A percentile compares a stretch with the other conserved stretches of the same genome.
Evolutionary conservation across 2,888 invertebrate species (phyloP).

Genomic region (Lissocephala sabroskyi): DNA sequence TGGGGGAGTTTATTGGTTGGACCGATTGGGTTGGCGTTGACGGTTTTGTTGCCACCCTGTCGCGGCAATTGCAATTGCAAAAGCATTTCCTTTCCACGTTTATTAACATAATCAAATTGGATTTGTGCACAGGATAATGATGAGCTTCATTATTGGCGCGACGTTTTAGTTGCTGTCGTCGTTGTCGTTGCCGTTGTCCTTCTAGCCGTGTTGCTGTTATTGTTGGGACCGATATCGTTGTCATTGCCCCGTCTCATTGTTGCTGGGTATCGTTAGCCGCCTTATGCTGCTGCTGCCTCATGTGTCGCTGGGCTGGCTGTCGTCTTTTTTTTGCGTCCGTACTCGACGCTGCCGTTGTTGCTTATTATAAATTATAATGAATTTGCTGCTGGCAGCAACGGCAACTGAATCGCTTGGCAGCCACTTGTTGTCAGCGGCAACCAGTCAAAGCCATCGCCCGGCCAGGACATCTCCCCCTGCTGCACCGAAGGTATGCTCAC

Average conservation of each 20-base stretch:
- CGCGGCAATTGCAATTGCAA: slow-evolving; percentile 57
- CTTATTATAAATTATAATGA: slow-evolving; percentile 66
- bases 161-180: not conserved
- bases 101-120: slow-evolving; percentile 67
- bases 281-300: slow-evolving; percentile 22
- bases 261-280: slow-evolving; percentile 9
- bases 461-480: not conserved
- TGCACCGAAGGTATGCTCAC: slow-evolving; percentile 29
- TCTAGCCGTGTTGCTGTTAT: slow-evolving; percentile 7
- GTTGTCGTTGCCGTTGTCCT: slow-evolving; percentile 4
- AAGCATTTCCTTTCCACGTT: slow-evolving; percentile 64
- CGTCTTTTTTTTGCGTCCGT: slow-evolving; percentile 4
- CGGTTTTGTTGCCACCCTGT: slow-evolving; percentile 9
- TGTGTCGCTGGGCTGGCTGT: slow-evolving; percentile 11
- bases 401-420: slow-evolving; percentile 21
- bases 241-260: slow-evolving; percentile 5
- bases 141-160: slow-evolving; percentile 61
- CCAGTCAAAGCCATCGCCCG: slow-evolving; percentile 25
- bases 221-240: slow-evolving; percentile 12
- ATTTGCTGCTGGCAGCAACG: slow-evolving; percentile 40
- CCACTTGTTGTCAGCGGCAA: slow-evolving; percentile 61
- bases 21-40: not conserved
- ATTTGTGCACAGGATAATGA: slow-evolving; percentile 67
- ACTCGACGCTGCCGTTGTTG: slow-evolving; percentile 33
- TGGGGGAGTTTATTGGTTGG: not conserved